Evolutionary conservation across 2,113 vertebrate genomes (phyloP), one percentile per base, ranked within the genome.

Genomic region (Sardina pilchardus): DNA sequence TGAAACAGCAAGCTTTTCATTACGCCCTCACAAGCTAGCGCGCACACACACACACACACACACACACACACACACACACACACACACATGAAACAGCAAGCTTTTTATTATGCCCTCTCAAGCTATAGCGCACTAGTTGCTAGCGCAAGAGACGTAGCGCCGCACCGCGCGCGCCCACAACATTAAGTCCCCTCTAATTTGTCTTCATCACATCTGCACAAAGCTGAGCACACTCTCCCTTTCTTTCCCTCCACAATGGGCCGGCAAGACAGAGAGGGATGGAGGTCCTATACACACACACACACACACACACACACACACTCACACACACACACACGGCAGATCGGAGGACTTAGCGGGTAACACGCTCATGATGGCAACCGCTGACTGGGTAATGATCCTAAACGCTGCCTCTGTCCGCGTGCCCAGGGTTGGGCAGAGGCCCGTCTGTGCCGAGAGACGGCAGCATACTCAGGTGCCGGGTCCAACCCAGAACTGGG

Each of bases 151-250:
- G n/a, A n/a, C n/a, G n/a, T n/a, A n/a, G n/a, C n/a, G n/a, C n/a
- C n/a, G n/a, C n/a, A n/a, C n/a, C n/a, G n/a, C n/a, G n/a, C n/a
- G n/a, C n/a, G n/a, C n/a, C 71, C 36, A 14, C 36, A 14, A 71
- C 63, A 44, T 83, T 83, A 90, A 85, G 56, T 87, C 82, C 6
- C 4, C 26, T 42, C 81, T 85, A 63, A 86, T 90, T 88, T 87
- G 83, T 91, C 90, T 89, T 90, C 87, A 88, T 90, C 87, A 85
- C 44, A 81, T 82, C 67, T 48, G 43, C 8, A 16, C 39, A 75
- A 26, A 30, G 63, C 63, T 12, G 30, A 71, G 63, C 63, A 34
- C 2, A 26, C 63, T 71, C 2, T 10, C 26, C n/a, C 30, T 30
- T 12, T 71, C 26, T 34, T 10, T 30, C n/a, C 10, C n/a, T n/a